Conservation (phyloP, 2,113 vertebrate species). For the Elanus axillaris region DNA sequence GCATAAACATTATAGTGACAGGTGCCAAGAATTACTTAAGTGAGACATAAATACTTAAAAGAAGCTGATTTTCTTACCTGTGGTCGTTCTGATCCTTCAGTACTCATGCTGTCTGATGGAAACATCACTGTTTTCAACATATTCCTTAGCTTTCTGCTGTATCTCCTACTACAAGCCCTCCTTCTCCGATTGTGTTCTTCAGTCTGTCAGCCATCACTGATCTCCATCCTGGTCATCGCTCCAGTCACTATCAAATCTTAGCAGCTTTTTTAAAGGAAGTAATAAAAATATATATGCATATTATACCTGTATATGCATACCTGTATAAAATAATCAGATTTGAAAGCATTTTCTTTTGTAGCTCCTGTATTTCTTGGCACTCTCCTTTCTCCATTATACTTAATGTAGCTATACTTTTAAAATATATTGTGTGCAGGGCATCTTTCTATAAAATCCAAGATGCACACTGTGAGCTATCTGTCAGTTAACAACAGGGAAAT, state of each 20-base stretch:
- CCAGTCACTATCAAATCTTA: not conserved
- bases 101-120: not conserved
- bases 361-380: not conserved
- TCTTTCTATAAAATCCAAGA: not conserved
- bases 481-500: not conserved
- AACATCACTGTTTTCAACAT: not conserved
- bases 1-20: not conserved
- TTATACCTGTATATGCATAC: not conserved
- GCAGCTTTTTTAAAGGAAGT: not conserved
- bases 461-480: not conserved
- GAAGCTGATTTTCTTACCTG: constrained; percentile 24
- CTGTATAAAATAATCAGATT: not conserved
- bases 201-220: not conserved
- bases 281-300: not conserved
- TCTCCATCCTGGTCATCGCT: not conserved
- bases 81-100: not conserved
- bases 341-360: not conserved
- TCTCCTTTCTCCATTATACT: not conserved
- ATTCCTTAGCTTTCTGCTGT: not conserved
- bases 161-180: not conserved
- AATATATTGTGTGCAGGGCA: not conserved
- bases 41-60: not conserved
- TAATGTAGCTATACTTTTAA: not conserved
- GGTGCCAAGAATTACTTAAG: not conserved
- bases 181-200: not conserved